These are phyloP conservation scores for Cryptoleucopteryx plumbea DNA, from an alignment of 2,113 vertebrate genomes.

Conservation along the genomic window DNA sequence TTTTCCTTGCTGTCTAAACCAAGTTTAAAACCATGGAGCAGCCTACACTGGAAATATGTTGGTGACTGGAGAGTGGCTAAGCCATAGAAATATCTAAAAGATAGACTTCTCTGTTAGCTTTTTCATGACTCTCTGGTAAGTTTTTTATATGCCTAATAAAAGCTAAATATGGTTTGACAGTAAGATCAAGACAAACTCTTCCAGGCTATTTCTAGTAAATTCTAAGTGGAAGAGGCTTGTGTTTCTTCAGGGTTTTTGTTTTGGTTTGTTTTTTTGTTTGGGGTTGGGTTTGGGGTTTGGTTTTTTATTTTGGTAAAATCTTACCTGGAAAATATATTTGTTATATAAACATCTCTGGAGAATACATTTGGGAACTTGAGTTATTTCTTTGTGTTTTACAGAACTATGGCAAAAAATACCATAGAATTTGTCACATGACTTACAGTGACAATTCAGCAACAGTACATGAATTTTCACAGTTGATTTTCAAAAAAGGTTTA, in stretches of 20 bases:
- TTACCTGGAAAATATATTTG: neutral
- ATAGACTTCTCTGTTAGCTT: neutral
- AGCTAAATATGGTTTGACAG: neutral
- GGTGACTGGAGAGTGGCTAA: neutral
- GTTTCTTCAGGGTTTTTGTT: neutral
- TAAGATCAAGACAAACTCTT: neutral
- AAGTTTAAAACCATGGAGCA: neutral
- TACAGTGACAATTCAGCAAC: neutral
- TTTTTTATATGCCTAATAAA: neutral
- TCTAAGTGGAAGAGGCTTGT: neutral
- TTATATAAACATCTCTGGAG: neutral
- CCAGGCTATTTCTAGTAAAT: neutral
- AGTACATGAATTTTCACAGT: neutral
- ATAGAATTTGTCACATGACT: neutral
- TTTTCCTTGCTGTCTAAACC: neutral
- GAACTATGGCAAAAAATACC: neutral
- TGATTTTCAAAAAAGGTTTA: neutral
- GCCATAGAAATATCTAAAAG: neutral
- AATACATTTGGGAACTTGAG: neutral
- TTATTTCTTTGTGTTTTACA: neutral
- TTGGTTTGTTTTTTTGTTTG: neutral
- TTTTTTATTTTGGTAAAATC: neutral
- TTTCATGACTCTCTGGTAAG: neutral
- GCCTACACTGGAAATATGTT: neutral
- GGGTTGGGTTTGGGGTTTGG: neutral